Conservation (phyloP, 2,113 vertebrate species). For the Myanophis thanlyinensis region DNA sequence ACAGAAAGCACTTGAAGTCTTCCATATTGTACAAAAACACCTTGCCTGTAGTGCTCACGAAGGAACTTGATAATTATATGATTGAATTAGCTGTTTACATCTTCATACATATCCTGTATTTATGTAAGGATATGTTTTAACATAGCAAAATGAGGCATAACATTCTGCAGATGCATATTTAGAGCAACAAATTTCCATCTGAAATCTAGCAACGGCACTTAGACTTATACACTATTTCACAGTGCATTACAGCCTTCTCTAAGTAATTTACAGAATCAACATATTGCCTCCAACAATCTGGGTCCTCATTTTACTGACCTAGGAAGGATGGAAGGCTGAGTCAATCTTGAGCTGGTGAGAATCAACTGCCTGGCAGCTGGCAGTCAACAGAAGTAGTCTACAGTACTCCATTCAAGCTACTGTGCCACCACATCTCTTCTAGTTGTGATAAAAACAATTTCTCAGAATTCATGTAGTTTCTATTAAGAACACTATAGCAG, state of each 20-base stretch:
- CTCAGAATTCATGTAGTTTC: not conserved
- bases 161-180: not conserved
- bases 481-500: no score
- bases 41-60: not conserved
- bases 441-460: not conserved
- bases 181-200: not conserved
- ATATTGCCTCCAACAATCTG: no score
- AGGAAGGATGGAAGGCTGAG: no score
- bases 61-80: not conserved
- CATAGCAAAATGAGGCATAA: not conserved
- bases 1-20: not conserved
- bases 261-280: no score
- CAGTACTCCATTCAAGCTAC: no score
- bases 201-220: not conserved
- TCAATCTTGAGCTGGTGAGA: no score
- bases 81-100: not conserved
- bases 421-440: no score
- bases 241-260: no score
- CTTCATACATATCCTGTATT: not conserved
- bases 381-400: no score
- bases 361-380: no score
- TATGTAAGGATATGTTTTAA: not conserved
- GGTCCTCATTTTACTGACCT: no score
- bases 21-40: not conserved
- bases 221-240: no score